Evolutionary conservation across 2,888 invertebrate species (phyloP).

Genomic region (Syritta pipiens): DNA sequence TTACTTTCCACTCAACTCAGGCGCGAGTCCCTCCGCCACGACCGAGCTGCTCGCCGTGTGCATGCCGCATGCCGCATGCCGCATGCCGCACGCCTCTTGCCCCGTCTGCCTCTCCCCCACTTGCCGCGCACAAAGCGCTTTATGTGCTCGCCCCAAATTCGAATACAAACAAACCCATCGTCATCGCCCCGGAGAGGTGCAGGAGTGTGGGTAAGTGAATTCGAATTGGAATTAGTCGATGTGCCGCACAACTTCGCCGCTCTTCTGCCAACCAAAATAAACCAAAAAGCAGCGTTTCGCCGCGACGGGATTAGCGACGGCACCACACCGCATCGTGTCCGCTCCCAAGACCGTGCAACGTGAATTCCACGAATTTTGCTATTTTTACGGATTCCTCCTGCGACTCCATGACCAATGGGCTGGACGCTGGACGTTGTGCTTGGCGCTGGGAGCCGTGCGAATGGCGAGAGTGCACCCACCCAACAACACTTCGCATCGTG

Average conservation of each 20-base stretch:
- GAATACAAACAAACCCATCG: slow-evolving; percentile 13
- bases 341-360: background rate
- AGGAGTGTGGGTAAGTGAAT: slow-evolving; percentile 1
- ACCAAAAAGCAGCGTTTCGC: background rate
- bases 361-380: slow-evolving; percentile 44
- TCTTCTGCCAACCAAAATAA: slow-evolving; percentile 19
- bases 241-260: too few species aligned
- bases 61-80: background rate
- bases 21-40: background rate
- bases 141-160: slow-evolving; percentile 15
- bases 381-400: slow-evolving; percentile 35
- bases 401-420: background rate
- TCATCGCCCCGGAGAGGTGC: background rate
- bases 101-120: background rate
- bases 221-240: background rate
- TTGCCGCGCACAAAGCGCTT: background rate
- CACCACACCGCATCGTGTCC: background rate
- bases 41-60: background rate
- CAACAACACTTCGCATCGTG: slow-evolving; percentile 5
- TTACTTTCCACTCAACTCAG: slow-evolving; percentile 26
- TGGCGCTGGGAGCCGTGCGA: slow-evolving; percentile 5
- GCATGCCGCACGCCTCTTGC: too few species aligned
- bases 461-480: slow-evolving; percentile 21
- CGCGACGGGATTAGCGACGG: background rate
- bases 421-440: background rate